Evolutionary conservation across 2,888 invertebrate genomes (phyloP), one percentile per base, ranked within the genome.

Genomic region (Cantharis rufa): DNA sequence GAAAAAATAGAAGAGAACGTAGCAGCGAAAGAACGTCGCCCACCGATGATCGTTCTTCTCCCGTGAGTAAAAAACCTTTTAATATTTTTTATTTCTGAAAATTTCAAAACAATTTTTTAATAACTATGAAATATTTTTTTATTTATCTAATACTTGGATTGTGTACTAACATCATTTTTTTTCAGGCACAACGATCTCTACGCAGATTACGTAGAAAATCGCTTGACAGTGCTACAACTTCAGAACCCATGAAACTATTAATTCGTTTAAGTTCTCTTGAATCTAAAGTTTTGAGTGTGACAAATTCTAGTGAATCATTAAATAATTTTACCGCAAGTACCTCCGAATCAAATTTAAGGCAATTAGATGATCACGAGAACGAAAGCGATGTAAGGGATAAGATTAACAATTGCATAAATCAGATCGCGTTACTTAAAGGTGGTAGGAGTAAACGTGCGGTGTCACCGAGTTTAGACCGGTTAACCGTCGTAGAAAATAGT

Each of bases 241-340:
- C 93, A 0, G 95, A 95, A 86, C 94, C 95, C 0, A 92, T 95
- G 92, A 95, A 95, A 88, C 92, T 95, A 85, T 88, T 95, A 82
- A 93, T 95, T 84, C 91, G 95, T 79, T 88, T 95, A 70, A 94
- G 93, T 85, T 92, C 93, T 70, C 88, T 95, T 82, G 96, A 96
- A 88, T 92, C 94, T 81, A 94, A 95, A 88, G 92, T 95, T 64
- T 92, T 93, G 15, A 92, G 91, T 80, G 92, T 91, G 27, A 89
- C 90, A 66, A 91, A 90, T 80, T 92, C 92, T 10, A 91, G 90
- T 81, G 92, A 92, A 84, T 91, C 91, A 4, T 85, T 92, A 75
- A 90, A 89, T 81, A 88, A 88, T 73, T 83, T 88, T 24, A 87
- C 81, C 62, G 81, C 89, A 48, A 88, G 89, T 73, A 89, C 90